phyloP scores from a whole-genome alignment of 2,888 invertebrate genomes.

The Drosophila testacea region DNA sequence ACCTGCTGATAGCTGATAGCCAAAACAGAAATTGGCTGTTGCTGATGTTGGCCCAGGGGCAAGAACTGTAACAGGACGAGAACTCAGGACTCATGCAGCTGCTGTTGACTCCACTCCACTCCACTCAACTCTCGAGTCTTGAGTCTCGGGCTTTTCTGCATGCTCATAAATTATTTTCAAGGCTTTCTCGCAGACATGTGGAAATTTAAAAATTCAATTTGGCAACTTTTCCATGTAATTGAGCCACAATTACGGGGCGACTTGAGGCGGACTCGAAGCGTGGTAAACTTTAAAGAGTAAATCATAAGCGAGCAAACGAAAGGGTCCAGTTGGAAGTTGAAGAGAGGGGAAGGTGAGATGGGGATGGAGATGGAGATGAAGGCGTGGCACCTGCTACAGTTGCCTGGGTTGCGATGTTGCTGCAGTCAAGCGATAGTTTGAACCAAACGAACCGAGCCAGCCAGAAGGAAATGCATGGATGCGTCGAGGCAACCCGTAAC shows the following conservation, averaged over 20 bases:
- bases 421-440: conserved; percentile 76
- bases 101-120: conserved; percentile 5
- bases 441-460: conserved; percentile 78
- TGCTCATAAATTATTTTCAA: conserved; percentile 70
- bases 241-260: conserved; percentile 73
- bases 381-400: conserved; percentile 37
- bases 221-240: conserved; percentile 79
- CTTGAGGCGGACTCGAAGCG: conserved; percentile 34
- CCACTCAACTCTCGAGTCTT: background rate
- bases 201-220: conserved; percentile 80
- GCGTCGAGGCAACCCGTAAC: conserved; percentile 78
- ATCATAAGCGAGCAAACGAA: conserved; percentile 67
- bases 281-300: conserved; percentile 71
- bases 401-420: conserved; percentile 30
- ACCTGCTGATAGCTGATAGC: conserved; percentile 32
- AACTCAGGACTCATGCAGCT: conserved; percentile 22
- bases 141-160: conserved; percentile 43
- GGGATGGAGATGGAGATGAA: background rate
- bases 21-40: conserved; percentile 22
- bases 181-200: conserved; percentile 53
- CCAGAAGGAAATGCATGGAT: conserved; percentile 80
- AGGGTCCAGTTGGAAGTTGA: background rate
- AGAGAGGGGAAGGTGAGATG: background rate
- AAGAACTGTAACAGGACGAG: background rate
- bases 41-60: conserved; percentile 12